Base-by-base conservation (phyloP, 2,888 invertebrate species). In the Oligia strigilis region DNA sequence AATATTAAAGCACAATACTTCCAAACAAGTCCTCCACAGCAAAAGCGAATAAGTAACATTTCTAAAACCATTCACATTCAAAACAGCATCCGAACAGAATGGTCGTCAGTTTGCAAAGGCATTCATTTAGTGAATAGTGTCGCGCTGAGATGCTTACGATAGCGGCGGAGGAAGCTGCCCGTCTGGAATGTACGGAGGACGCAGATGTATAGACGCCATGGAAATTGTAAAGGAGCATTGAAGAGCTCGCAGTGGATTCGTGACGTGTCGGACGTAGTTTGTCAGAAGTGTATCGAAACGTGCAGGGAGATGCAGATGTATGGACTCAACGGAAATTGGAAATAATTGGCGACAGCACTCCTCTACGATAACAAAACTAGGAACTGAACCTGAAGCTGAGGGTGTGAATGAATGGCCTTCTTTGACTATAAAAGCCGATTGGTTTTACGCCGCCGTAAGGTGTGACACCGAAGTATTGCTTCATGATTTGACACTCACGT, bases 111-210 rank as follows among this genome's bases (percentile, higher is more conserved):
- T 81, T 62, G 74, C 73, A 69, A 83, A 82, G 80, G 87, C 82
- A 81, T 87, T 85, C 85, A 87, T 87, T 77, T 75, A 78, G 84
- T 81, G 87, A 87, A 87, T 87, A 69, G 82, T 87, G 84, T 84
- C 80, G 77, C 72, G 79, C 75, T 49, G 83, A 82, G 82, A 88
- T 88, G 81, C 79, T 78, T 8, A 40, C 65, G 88, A 88, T 88
- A 88, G 83, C 46, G 82, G 29, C 49, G 73, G 66, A 77, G 85
- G 80, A 78, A 76, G 43, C 78, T 66, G 73, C 11, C 82, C 69
- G 81, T 2, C 72, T 76, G 72, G 80, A 82, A 78, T 81, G 81
- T 77, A 71, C 64, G 17, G 72, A 17, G 17, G 46, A 69, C 82
- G 2, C 1, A 46, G 76, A 83, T 83, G 8, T 66, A 66, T 19